Evolutionary conservation across 1,140 invertebrate species (phyloP), one percentile per base, ranked within the genome.

Genomic region (Drosophila insularis): DNA sequence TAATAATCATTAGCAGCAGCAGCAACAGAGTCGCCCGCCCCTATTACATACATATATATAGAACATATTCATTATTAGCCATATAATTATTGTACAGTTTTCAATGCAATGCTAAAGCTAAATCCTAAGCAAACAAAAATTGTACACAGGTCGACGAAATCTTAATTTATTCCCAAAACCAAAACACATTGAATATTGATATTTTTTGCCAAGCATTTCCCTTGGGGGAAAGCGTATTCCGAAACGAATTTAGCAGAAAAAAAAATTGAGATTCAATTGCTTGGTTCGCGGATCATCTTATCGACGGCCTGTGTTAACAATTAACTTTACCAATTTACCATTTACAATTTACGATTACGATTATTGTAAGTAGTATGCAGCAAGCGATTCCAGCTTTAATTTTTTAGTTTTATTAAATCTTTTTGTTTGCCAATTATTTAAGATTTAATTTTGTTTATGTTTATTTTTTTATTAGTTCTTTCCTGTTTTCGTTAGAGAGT

Each of bases 341-440:
- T 78, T 74, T 68, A 71, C 79, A 43, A 80, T 80, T 63, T 70
- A 70, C 71, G 37, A 67, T 63, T 65, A 80, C 68, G 72, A 67
- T 72, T 71, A 73, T 40, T 50, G 17, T 50, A 50, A 58, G 39
- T 65, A 79, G 78, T 59, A 76, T 72, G 60, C 59, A 58, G 78
- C 84, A 82, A 27, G 84, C 82, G 84, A 89, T 89, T 89, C 84
- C 84, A 89, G 84, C 84, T 89, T 89, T 87, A 87, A 89, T 73
- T 80, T 84, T 69, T 80, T 77, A 79, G 68, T 66, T 70, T 27
- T 69, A 82, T 78, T 58, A 73, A 59, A 55, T 71, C 59, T 75
- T 75, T 78, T 86, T 86, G 82, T 87, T 85, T 81, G 72, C 68
- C 68, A 68, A 55, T 37, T 67, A 58, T 75, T 63, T 17, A 64